These are phyloP conservation scores for Zaprionus capensis DNA, from an alignment of 1,140 invertebrate species.

Conservation along the genomic window DNA sequence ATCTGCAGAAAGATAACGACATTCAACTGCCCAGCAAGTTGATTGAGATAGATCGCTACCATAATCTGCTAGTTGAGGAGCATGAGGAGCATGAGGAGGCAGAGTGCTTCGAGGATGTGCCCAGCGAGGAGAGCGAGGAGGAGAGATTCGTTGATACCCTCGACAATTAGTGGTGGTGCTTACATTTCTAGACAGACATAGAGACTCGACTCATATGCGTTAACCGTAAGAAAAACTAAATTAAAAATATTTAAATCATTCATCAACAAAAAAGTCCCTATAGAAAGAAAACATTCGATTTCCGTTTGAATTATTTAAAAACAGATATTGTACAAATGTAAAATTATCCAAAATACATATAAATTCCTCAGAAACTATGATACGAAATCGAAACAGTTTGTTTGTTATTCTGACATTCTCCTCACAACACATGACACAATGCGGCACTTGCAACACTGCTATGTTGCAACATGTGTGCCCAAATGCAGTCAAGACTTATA, in stretches of 20 bases:
- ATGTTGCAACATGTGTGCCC: not conserved
- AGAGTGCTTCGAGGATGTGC: not conserved
- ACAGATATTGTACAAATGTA: no score
- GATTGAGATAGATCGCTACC: not conserved
- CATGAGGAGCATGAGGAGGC: not conserved
- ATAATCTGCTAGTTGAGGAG: not conserved
- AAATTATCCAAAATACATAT: no score
- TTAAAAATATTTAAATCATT: no score
- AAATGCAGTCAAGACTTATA: conserved; percentile 7
- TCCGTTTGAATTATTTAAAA: not conserved
- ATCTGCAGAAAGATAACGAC: not conserved
- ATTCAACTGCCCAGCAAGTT: not conserved
- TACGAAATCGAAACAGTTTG: not conserved
- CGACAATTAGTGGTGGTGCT: not conserved
- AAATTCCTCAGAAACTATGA: no score
- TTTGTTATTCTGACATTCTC: not conserved
- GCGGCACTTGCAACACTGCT: not conserved
- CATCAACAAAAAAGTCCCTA: no score
- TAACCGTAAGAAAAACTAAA: no score
- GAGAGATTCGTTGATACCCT: not conserved
- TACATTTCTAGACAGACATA: no score
- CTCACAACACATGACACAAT: not conserved
- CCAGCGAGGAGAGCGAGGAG: not conserved
- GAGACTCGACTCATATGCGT: no score
- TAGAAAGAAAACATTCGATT: not conserved